A percentile compares a stretch with the other conserved stretches of the same genome.
Conservation (phyloP, 2,888 invertebrate species). For the Phengaris alcon region DNA sequence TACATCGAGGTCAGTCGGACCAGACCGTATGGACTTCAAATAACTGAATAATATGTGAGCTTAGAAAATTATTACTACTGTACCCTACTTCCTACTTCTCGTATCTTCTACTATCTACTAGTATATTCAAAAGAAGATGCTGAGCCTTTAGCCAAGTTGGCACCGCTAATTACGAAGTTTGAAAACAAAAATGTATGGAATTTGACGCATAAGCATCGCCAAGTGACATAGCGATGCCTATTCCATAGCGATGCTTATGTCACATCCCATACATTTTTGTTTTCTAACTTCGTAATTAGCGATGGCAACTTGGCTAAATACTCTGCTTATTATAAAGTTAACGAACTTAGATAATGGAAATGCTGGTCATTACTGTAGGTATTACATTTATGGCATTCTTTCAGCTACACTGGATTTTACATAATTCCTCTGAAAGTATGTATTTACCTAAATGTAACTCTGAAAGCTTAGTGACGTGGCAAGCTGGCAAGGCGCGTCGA, state of each 20-base stretch:
- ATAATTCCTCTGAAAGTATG: not conserved
- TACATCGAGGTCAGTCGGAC: not conserved
- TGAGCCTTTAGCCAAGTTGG: no score
- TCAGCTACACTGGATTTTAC: not conserved
- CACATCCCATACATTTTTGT: no score
- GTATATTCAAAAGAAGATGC: not conserved
- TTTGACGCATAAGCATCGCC: no score
- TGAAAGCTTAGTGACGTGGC: not conserved
- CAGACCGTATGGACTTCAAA: not conserved
- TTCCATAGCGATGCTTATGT: no score
- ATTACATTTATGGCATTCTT: not conserved
- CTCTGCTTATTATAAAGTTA: no score
- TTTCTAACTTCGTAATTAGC: no score
- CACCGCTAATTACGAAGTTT: no score
- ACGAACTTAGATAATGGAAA: no score
- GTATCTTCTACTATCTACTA: not conserved
- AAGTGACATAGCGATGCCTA: no score
- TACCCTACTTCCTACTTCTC: not conserved
- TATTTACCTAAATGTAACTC: not conserved
- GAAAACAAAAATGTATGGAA: no score
- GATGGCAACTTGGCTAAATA: no score
- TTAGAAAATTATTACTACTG: not conserved
- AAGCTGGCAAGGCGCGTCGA: constrained; percentile 29
- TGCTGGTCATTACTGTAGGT: not conserved
- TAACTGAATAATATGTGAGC: not conserved